Evolutionary conservation across 2,888 invertebrate species (phyloP), one percentile per base, ranked within the genome.

Genomic region (Temnothorax unifasciatus): DNA sequence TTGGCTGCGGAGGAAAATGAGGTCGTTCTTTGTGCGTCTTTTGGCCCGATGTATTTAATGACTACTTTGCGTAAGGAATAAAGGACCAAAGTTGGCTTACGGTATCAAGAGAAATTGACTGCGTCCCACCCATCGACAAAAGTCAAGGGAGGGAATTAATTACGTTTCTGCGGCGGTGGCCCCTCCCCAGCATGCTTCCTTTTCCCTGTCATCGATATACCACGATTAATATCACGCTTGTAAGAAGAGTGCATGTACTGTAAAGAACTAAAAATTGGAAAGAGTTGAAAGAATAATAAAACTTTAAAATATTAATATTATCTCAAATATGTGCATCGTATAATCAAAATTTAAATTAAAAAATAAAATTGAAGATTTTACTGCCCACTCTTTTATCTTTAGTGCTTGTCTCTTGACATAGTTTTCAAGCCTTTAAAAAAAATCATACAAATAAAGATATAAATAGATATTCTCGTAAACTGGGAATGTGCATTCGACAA

Each of bases 101-200:
- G 79, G 79, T 81, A 81, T 81, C 47, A 73, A 84, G 88, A 88
- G 89, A 89, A 90, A 90, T 90, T 89, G 87, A 85, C 85, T 90
- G 83, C 81, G 84, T 85, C 85, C 89, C 89, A 82, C 84, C 87
- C 87, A 90, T 90, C 90, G 79, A 57, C 61, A 73, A 75, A 84
- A 89, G 87, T 87, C 86, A 73, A 47, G 54, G 69, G 63, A 74
- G 74, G 54, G 75, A 88, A 88, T 88, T 87, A 88, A 84, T 88
- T 87, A 88, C 88, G 81, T 84, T 84, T 64, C 79, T 73, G 52
- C 84, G 73, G 25, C 64, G 38, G 50, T 63, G 71, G 63, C 47
- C 25, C 63, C 81, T 84, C 71, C 75, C 66, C 64, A 18, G 44
- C 11, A 21, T 73, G 50, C 57, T 61, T 52, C 76, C 59, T 71